These are phyloP conservation scores for Trissoscelio sp. DNA, from an alignment of 2,888 invertebrate genomes.

Conservation along the genomic window DNA sequence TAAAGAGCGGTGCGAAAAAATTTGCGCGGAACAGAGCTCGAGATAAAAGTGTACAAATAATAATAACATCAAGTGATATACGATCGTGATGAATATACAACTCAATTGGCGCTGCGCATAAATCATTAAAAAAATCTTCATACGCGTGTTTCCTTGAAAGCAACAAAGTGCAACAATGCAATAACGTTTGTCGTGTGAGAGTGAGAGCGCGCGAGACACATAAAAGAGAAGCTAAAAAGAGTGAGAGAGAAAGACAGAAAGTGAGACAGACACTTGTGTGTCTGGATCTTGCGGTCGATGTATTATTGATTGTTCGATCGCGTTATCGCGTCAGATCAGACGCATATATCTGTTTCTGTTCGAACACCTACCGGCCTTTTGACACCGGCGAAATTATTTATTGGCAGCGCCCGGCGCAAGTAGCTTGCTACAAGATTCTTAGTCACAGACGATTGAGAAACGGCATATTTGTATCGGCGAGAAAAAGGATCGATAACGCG, in stretches of 20 bases:
- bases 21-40: background rate
- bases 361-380: slow-evolving; percentile 73
- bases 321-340: slow-evolving; percentile 73
- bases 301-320: slow-evolving; percentile 74
- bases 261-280: background rate
- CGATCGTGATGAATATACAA: slow-evolving; percentile 50
- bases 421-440: slow-evolving; percentile 64
- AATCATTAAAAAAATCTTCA: slow-evolving; percentile 38
- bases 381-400: slow-evolving; percentile 76
- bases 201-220: background rate
- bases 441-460: slow-evolving; percentile 69
- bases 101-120: slow-evolving; percentile 45
- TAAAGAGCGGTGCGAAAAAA: slow-evolving; percentile 22
- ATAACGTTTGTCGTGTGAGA: slow-evolving; percentile 3
- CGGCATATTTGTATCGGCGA: slow-evolving; percentile 22
- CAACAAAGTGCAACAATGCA: slow-evolving; percentile 41
- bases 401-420: slow-evolving; percentile 66
- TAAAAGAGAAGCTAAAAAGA: background rate
- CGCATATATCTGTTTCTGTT: slow-evolving; percentile 66
- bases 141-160: slow-evolving; percentile 46
- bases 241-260: background rate
- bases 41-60: slow-evolving; percentile 46
- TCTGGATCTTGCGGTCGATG: slow-evolving; percentile 29
- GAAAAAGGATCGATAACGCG: slow-evolving; percentile 38
- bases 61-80: slow-evolving; percentile 41